These are phyloP conservation scores for Benitochromis conjunctus DNA, from an alignment of 2,113 vertebrate genomes.

Conservation along the genomic window DNA sequence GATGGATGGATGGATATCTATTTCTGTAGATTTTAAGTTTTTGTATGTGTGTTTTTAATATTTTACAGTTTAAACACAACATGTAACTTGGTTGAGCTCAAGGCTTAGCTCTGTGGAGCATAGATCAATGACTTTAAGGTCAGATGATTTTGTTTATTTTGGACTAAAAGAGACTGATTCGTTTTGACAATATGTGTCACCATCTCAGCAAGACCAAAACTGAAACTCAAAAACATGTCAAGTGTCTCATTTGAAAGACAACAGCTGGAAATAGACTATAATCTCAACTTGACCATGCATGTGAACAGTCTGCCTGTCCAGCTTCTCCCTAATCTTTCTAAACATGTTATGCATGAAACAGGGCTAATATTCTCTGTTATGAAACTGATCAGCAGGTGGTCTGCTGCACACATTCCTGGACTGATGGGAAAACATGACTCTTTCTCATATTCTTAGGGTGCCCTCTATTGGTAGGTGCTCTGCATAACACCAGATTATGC, in stretches of 20 bases:
- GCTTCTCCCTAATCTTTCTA: neutral
- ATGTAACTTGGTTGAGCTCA: neutral
- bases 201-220: neutral
- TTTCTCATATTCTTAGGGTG: neutral
- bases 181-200: neutral
- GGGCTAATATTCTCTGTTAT: neutral
- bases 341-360: neutral
- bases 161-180: neutral
- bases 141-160: neutral
- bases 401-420: neutral
- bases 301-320: neutral
- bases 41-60: neutral
- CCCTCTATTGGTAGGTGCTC: conserved; percentile 20
- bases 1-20: no score
- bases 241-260: neutral
- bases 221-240: neutral
- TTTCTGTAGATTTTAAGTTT: neutral
- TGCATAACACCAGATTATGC: neutral
- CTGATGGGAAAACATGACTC: neutral
- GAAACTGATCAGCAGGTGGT: neutral
- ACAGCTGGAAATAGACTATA: neutral
- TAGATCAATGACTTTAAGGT: neutral
- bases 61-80: neutral
- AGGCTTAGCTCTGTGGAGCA: neutral
- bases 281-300: neutral